Conservation (phyloP, 2,888 invertebrate genomes). For the Frankliniella intonsa region DNA sequence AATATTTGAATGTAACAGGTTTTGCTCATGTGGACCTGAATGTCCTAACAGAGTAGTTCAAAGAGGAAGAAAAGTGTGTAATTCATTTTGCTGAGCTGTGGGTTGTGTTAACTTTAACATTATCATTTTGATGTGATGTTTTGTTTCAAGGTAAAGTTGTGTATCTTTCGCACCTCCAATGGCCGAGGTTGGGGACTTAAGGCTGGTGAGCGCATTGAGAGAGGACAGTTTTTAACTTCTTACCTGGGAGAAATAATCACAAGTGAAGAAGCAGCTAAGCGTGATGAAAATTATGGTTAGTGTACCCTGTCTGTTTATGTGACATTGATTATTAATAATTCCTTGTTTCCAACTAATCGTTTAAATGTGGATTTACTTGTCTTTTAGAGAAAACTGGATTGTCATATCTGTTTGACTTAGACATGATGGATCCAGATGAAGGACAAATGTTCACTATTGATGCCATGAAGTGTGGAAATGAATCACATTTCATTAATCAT, state of each 20-base stretch:
- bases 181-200: background rate
- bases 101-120: background rate
- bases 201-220: background rate
- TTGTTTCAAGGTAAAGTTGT: background rate
- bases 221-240: background rate
- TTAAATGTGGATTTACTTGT: background rate
- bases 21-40: constrained; percentile 16
- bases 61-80: background rate
- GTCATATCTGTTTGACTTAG: background rate
- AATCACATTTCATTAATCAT: background rate
- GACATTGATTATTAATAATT: no score
- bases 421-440: constrained; percentile 4
- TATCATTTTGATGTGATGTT: background rate
- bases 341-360: no score
- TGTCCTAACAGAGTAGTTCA: constrained; percentile 1
- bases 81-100: background rate
- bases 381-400: constrained; percentile 5
- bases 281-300: constrained; percentile 2
- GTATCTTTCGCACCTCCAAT: background rate
- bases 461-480: constrained; percentile 13
- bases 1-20: constrained; percentile 10
- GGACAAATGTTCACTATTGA: background rate
- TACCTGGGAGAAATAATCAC: constrained; percentile 3
- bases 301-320: background rate
- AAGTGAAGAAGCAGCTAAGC: background rate